Evolutionary conservation across 2,113 vertebrate genomes (phyloP), one percentile per base, ranked within the genome.

Genomic region (Callospermophilus lateralis): DNA sequence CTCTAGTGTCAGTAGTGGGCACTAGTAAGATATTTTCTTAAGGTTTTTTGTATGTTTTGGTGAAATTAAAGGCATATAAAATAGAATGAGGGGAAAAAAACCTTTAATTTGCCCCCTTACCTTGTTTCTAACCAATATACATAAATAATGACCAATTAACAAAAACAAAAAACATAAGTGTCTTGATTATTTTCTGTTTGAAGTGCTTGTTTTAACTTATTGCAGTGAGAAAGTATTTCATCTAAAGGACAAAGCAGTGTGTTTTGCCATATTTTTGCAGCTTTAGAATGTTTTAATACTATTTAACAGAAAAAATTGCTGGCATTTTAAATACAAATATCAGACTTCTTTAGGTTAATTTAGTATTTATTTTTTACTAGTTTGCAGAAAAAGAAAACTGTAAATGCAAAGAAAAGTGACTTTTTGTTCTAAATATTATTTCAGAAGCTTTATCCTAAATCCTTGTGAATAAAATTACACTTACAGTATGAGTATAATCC

Each of bases 401-500:
- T 91, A 72, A 84, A 39, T 81, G 20, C 67, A 74, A 80, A 90
- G 8, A 88, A 28, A 91, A 95, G 74, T 72, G 55, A 83, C n/a
- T 87, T n/a, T 28, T 51, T 37, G 19, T 83, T 79, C 37, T 67
- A 65, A 90, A 83, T 88, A 87, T 11, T 95, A 6, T 96, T 96
- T 98, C 81, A 94, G 61, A 37, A 90, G 26, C 70, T 84, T 34
- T 89, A 89, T 77, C 45, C n/a, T 93, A 91, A 97, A 45, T 92
- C 67, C 53, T 77, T 77, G 2, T 90, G 84, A 94, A 93, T 89
- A 95, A 94, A 96, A 81, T 95, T 87, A 95, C 37, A 94, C 73
- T 97, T 90, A 48, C 74, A 85, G 28, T 83, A 6, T 80, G 48
- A 78, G 96, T 93, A 63, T 95, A 96, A 96, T 94, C 89, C 81